Base-by-base conservation (phyloP, 2,113 vertebrate genomes). In the Glaucomys volans region DNA sequence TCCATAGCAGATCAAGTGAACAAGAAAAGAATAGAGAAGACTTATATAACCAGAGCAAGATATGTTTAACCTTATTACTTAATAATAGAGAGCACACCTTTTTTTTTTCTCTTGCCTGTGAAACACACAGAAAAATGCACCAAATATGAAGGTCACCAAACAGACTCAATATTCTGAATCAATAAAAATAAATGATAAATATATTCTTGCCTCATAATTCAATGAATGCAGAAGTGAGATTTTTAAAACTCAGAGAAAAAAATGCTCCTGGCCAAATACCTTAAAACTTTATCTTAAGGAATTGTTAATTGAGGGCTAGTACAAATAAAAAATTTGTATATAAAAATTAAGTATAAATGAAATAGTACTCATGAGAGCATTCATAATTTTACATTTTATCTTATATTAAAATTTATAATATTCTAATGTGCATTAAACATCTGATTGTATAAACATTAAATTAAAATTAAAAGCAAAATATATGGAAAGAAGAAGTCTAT, bases 271-370 rank as follows among this genome's bases (percentile, higher is more conserved):
- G 7, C 32, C 66, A 75, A 9, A 57, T 13, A 81, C 37, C 30
- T 95, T 91, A 80, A 66, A 44, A n/a, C 24, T 72, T 87, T 26
- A 24, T 59, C 6, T 59, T 87, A 87, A 81, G n/a, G 52, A 91
- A 74, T 17, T 87, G 35, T 66, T 81, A 2, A 62, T 87, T 16
- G 32, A 87, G 6, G 35, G 28, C 64, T 24, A 17, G 42, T 40
- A 42, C 35, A 74, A 93, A 74, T 64, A 35, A 26, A 81, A 88
- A n/a, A 35, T 72, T 42, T 72, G 3, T 71, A 81, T 2, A 52
- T 20, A 88, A 80, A 14, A 87, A 59, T 22, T 24, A 81, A 72
- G 2, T 87, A 72, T 35, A 74, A 0, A 26, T 64, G 50, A 94
- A 74, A 64, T 32, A 40, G 54, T 88, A 81, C 20, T 74, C 22